Evolutionary conservation across 1,140 invertebrate species (phyloP), one percentile per base, ranked within the genome.

Genomic region (Chlorops oryzae): DNA sequence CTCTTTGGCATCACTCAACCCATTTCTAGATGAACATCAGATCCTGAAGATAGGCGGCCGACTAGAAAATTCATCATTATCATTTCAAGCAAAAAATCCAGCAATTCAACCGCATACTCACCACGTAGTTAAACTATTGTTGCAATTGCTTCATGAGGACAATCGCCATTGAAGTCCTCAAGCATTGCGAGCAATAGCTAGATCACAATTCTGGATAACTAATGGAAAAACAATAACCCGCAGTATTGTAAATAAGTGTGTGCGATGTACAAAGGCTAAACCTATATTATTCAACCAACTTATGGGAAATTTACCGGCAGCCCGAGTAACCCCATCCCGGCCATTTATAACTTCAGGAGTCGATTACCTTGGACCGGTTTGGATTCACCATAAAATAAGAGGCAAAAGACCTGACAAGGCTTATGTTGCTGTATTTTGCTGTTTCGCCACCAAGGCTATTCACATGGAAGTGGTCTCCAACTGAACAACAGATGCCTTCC

Each of bases 291-390:
- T 42, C 7, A 23, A 35, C 20, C 49, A 50, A 35, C 22, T 50
- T 18, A 50, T 50, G 49, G 40, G 40, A 6, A 25, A 50, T 21
- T 22, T 50, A n/a, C 49, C 40, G 20, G 49, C 32, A 1, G 41
- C 34, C 22, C 24, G 38, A 2, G 22, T 49, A 1, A 25, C 18
- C 7, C 32, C 21, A 23, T 32, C 35, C 37, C 49, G 49, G 24
- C 49, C 49, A 15, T 50, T 50, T 38, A 13, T 50, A 13, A 21
- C 44, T 20, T n/a, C 15, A 15, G 51, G 45, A 5, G 34, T n/a
- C n/a, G n/a, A n/a, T n/a, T n/a, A n/a, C n/a, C n/a, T n/a, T n/a
- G n/a, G n/a, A n/a, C n/a, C n/a, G n/a, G n/a, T n/a, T n/a, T n/a
- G n/a, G n/a, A n/a, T n/a, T n/a, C n/a, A n/a, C n/a, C n/a, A n/a